Conservation (phyloP, 2,113 vertebrate genomes). For the Uria aalge region DNA sequence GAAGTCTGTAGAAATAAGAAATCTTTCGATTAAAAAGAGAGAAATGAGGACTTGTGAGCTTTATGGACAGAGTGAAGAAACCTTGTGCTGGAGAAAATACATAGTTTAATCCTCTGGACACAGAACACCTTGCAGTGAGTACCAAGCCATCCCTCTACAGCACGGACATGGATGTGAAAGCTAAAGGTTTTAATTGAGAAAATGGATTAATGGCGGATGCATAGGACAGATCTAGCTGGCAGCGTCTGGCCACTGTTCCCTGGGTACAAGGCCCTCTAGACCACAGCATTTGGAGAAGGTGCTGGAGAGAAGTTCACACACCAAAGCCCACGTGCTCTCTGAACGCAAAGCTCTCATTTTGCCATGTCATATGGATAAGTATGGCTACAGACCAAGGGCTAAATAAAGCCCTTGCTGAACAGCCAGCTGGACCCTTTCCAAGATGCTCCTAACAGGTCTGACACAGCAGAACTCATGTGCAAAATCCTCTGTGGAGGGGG, state of each 20-base stretch:
- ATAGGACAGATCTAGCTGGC: too few relatives aligned
- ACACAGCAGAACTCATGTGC: neutral
- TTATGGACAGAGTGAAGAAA: neutral
- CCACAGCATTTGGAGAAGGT: neutral
- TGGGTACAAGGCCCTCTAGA: neutral
- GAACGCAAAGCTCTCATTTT: neutral
- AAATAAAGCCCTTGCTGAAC: neutral
- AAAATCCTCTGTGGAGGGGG: neutral
- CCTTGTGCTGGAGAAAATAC: neutral
- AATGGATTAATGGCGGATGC: neutral
- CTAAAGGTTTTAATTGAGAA: neutral
- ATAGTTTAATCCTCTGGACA: neutral
- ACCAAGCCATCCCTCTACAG: too few relatives aligned
- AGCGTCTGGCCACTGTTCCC: neutral
- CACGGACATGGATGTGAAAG: neutral
- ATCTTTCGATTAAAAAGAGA: neutral
- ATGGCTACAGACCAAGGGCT: neutral
- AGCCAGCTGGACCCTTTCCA: neutral
- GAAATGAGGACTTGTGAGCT: neutral
- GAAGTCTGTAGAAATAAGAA: neutral
- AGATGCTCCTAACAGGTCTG: neutral
- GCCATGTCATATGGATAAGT: rapidly evolving
- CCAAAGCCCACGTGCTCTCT: too few relatives aligned
- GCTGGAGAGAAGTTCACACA: neutral
- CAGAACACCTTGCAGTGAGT: neutral